phyloP scores from a whole-genome alignment of 2,888 invertebrate genomes.

The Priocnemis perturbator region DNA sequence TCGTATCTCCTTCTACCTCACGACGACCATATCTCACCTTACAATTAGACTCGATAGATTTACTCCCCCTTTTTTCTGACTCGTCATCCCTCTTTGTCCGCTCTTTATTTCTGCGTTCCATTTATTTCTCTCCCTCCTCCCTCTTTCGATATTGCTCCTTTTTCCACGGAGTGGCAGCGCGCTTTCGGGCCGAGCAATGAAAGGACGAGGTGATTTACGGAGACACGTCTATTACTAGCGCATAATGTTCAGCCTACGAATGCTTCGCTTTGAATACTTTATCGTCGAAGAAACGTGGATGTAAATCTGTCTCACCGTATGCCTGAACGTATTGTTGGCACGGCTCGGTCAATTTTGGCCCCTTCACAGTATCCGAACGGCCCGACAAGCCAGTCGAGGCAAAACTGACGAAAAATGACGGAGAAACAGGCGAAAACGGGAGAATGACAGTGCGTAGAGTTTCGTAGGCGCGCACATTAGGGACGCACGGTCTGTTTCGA shows the following conservation, averaged over 20 bases:
- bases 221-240: constrained; percentile 57
- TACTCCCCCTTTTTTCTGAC: constrained; percentile 16
- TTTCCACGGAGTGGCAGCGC: neutral
- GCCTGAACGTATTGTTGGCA: too few relatives aligned
- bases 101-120: neutral
- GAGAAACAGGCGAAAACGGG: constrained; percentile 18
- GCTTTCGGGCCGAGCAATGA: constrained; percentile 30
- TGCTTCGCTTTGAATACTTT: constrained; percentile 11
- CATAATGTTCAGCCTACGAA: neutral
- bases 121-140: constrained; percentile 27
- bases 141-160: neutral
- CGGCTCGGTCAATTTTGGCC: too few relatives aligned
- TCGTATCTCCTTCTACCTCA: neutral
- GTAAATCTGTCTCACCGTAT: too few relatives aligned
- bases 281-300: constrained; percentile 8
- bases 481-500: constrained; percentile 68
- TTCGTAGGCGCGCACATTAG: constrained; percentile 58
- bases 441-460: constrained; percentile 39
- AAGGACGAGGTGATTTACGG: constrained; percentile 53
- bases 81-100: neutral
- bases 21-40: neutral
- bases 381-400: too few relatives aligned
- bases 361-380: too few relatives aligned
- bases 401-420: neutral
- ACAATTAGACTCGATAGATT: constrained; percentile 39